Conservation (phyloP, 2,797 vertebrate species). For the Poecile montanus region DNA sequence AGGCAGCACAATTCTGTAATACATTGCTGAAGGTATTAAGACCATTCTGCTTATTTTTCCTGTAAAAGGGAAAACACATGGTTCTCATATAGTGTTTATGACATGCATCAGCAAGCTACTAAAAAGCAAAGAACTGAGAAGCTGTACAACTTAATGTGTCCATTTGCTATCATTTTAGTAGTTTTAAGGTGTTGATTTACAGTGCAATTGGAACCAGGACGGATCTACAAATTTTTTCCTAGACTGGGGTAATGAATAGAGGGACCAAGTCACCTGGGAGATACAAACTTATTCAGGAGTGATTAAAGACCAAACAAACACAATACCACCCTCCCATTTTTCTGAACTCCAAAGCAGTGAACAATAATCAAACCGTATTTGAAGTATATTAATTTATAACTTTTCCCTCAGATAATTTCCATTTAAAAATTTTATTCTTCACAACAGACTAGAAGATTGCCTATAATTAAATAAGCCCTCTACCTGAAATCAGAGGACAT, state of each 20-base stretch:
- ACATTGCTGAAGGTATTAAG: conserved; percentile 22
- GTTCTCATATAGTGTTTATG: conserved; percentile 5
- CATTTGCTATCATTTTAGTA: not conserved
- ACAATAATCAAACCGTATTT: not conserved
- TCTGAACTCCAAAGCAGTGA: not conserved
- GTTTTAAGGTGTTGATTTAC: not conserved
- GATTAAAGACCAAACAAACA: not conserved
- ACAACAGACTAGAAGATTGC: not conserved
- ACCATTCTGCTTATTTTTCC: conserved; percentile 23
- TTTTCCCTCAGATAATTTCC: not conserved
- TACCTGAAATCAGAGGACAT: not conserved
- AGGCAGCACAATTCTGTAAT: conserved; percentile 18
- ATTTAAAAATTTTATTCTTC: not conserved
- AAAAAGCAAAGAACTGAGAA: not conserved
- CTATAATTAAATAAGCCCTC: not conserved
- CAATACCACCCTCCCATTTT: not conserved
- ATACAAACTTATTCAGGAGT: not conserved
- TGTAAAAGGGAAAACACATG: not conserved
- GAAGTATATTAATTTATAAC: not conserved
- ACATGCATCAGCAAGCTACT: not conserved
- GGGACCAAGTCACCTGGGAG: not conserved
- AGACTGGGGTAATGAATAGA: not conserved
- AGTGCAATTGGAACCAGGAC: not conserved
- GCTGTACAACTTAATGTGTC: not conserved
- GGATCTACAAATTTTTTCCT: not conserved